phyloP scores from a whole-genome alignment of 2,797 vertebrate species.

The Threskiornis aethiopicus region DNA sequence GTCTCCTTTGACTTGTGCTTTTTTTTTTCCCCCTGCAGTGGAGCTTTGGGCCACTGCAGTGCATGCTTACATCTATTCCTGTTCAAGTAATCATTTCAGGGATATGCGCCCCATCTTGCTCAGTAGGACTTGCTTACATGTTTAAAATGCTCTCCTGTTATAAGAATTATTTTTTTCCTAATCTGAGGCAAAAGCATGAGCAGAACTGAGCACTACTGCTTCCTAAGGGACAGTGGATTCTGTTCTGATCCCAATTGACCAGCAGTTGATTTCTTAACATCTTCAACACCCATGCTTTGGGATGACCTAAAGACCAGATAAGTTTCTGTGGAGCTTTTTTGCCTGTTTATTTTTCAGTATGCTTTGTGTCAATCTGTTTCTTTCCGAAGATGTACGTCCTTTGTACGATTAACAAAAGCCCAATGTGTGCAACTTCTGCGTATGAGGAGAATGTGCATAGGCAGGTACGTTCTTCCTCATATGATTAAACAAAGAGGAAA shows the following conservation, averaged over 20 bases:
- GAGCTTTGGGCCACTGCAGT: background rate
- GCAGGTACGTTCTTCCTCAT: rapidly evolving
- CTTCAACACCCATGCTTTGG: background rate
- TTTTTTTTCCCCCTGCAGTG: background rate
- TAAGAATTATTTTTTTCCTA: background rate
- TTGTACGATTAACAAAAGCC: background rate
- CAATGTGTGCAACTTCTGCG: background rate
- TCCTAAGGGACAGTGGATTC: background rate
- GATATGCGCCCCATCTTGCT: background rate
- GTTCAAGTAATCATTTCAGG: background rate
- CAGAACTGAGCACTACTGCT: background rate
- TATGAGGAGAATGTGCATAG: rapidly evolving
- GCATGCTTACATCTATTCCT: background rate
- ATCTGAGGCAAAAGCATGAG: background rate
- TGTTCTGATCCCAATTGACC: background rate
- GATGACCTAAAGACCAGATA: background rate
- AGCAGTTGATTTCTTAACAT: background rate
- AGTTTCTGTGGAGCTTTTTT: background rate
- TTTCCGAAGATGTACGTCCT: background rate
- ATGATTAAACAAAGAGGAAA: background rate
- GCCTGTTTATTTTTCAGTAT: background rate
- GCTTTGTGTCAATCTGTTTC: background rate
- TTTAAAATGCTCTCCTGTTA: background rate
- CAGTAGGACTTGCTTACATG: background rate
- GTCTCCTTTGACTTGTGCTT: background rate